phyloP scores from a whole-genome alignment of 2,888 invertebrate genomes.

The Yponomeuta cagnagella region DNA sequence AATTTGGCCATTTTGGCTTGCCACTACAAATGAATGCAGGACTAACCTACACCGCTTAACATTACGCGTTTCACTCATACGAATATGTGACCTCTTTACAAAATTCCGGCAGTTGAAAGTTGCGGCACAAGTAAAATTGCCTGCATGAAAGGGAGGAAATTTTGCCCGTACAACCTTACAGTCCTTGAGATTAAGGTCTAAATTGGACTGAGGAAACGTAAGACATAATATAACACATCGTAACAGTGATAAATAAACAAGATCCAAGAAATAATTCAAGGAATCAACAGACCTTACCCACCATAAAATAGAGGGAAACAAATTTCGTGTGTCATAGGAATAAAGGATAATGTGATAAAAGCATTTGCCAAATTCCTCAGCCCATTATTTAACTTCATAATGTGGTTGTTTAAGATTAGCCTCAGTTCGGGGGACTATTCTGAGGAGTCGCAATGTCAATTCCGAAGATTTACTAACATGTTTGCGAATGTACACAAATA shows the following conservation, averaged over 20 bases:
- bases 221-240: neutral
- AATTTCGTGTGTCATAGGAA: neutral
- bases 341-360: slow-evolving; percentile 2
- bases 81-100: slow-evolving; percentile 35
- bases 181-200: neutral
- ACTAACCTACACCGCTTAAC: slow-evolving; percentile 26
- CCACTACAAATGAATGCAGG: slow-evolving; percentile 5
- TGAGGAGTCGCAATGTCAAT: slow-evolving; percentile 33
- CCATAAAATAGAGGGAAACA: neutral
- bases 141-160: neutral
- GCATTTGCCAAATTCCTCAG: slow-evolving; percentile 1
- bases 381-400: neutral
- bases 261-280: neutral
- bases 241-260: neutral
- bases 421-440: slow-evolving; percentile 17
- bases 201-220: neutral
- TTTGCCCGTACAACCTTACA: neutral
- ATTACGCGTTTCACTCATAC: slow-evolving; percentile 31
- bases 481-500: slow-evolving; percentile 34
- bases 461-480: slow-evolving; percentile 51
- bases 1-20: slow-evolving; percentile 12
- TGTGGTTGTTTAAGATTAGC: neutral
- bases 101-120: slow-evolving; percentile 32
- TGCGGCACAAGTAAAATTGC: neutral
- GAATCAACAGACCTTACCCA: neutral